Base-by-base conservation (phyloP, 23 tunicate species). In the Halocynthia aurantium region DNA sequence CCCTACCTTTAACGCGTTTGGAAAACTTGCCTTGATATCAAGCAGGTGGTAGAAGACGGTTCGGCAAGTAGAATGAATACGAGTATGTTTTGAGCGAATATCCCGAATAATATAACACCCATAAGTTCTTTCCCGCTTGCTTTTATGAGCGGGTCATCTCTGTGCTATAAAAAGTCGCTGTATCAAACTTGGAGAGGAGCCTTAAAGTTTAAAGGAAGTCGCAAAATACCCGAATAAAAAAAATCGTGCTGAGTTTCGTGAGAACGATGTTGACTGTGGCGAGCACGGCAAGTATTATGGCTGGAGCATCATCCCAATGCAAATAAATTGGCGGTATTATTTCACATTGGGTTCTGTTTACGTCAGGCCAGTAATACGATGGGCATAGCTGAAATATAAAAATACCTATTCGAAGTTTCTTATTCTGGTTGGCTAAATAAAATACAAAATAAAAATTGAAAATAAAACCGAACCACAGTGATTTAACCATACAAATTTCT, bases 51-150 rank as follows among this genome's bases (percentile, higher is more conserved):
- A 12, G 51, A 9, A 8, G 72, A 52, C 12, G 82, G 82, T 22
- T 77, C 52, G 4, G 82, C 72, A 6, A 77, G 57, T 10, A 77
- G 52, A 10, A 63, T 10, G 6, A 77, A 77, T 7, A 62, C 68
- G 57, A 77, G 22, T 8, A 22, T 49, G 50, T 20, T 22, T 64
- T 77, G 82, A 22, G 66, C 21, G 57, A 63, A 51, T n/a, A 77
- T 54, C 7, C 82, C 82, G 66, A 77, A 7, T 72, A 77, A 64
- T 8, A 77, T 77, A 49, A 77, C 68, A 8, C 50, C 52, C 82
- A 77, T 77, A 11, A 77, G 22, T 54, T 77, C 82, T 51, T 22
- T 62, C n/a, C 82, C 82, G 72, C 82, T 77, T 40, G 82, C 82
- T 50, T 62, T 77, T 7, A 77, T 60, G 5, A 77, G 58, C 52